A percentile compares a stretch with the other conserved stretches of the same genome.
Conservation (phyloP, 2,797 vertebrate genomes). For the Phataginus tricuspis region DNA sequence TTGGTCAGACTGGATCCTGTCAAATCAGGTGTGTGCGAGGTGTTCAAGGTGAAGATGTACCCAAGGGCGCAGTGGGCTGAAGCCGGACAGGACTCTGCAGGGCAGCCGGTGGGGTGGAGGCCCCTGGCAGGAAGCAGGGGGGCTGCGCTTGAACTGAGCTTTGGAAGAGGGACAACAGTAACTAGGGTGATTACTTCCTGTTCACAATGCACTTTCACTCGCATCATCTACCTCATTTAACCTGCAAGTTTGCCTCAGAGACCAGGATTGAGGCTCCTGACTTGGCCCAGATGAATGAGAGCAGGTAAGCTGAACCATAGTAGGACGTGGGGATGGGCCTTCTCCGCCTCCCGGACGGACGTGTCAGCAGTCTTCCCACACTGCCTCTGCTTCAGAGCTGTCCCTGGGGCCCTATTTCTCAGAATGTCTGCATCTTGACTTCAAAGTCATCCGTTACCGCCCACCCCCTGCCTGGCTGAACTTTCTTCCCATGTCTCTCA, state of each 20-base stretch:
- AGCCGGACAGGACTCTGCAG: not conserved
- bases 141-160: not conserved
- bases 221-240: not conserved
- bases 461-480: not conserved
- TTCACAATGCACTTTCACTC: not conserved
- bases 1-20: conserved; percentile 1
- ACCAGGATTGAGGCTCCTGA: no score
- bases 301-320: not conserved
- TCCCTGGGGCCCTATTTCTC: not conserved
- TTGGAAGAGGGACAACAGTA: not conserved
- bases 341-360: not conserved
- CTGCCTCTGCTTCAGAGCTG: not conserved
- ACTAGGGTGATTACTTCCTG: not conserved
- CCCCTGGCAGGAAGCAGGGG: not conserved
- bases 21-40: not conserved
- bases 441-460: not conserved
- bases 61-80: not conserved
- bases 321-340: not conserved
- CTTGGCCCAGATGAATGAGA: not conserved
- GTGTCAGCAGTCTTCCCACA: not conserved
- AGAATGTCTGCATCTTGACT: not conserved
- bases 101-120: not conserved
- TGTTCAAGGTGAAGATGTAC: not conserved
- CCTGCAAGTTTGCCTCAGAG: not conserved
- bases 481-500: not conserved